Evolutionary conservation across 2,113 vertebrate species (phyloP).

Genomic region (Sakesphorus luctuosus): DNA sequence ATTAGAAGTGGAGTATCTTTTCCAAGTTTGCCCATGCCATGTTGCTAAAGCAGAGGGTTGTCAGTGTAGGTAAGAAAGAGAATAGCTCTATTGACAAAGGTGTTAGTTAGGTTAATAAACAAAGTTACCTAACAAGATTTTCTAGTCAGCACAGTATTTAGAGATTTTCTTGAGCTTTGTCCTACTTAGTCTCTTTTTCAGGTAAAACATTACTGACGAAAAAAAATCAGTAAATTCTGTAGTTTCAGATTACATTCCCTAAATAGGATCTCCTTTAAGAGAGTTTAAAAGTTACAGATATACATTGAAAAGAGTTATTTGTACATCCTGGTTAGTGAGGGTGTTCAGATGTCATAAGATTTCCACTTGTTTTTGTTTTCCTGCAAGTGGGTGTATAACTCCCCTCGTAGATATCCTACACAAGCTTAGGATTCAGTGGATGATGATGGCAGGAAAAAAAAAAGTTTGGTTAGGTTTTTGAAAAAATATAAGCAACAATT

Average conservation of each 20-base stretch:
- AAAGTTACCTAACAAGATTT: not conserved
- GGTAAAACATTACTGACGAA: not conserved
- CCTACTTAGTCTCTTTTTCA: not conserved
- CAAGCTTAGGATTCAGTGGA: not conserved
- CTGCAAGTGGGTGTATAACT: not conserved
- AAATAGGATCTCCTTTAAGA: not conserved
- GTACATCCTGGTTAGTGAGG: not conserved
- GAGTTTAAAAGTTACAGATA: not conserved
- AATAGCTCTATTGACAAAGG: not conserved
- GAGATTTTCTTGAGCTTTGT: not conserved
- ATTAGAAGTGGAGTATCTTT: not conserved
- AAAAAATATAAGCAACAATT: not conserved
- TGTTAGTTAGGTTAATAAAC: not conserved
- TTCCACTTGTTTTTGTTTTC: not conserved
- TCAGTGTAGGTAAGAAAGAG: not conserved
- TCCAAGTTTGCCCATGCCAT: not conserved
- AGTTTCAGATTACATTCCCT: not conserved
- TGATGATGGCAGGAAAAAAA: not conserved
- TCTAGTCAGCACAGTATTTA: not conserved
- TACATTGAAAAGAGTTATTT: accelerated
- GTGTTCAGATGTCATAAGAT: not conserved
- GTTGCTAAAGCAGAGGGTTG: not conserved
- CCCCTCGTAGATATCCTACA: not conserved
- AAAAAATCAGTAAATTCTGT: not conserved
- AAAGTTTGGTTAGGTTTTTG: not conserved